Conservation (phyloP, 2,888 invertebrate genomes). For the Xanthia togata region DNA sequence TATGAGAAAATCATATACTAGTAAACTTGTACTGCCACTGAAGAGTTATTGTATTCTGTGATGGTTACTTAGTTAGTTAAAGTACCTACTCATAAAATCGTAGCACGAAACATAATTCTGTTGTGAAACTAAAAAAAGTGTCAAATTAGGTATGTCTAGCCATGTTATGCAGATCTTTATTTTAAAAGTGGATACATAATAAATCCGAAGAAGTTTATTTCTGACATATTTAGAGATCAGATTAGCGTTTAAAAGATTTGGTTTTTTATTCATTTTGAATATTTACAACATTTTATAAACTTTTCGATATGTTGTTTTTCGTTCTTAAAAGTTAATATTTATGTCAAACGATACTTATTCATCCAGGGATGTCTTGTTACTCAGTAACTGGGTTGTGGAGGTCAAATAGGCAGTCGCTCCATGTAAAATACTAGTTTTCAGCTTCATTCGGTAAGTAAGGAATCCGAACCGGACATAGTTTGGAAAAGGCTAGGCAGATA, state of each 20-base stretch:
- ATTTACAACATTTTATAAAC: background rate
- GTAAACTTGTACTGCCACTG: background rate
- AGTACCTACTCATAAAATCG: background rate
- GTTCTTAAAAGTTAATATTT: background rate
- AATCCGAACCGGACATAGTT: background rate
- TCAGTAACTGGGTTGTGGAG: background rate
- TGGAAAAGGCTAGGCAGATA: background rate
- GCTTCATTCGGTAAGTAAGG: background rate
- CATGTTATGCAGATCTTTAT: background rate
- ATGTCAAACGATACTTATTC: background rate
- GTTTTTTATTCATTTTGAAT: background rate
- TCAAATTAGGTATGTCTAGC: background rate
- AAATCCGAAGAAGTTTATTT: slow-evolving; percentile 7
- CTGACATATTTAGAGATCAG: slow-evolving; percentile 28
- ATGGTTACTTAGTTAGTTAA: background rate
- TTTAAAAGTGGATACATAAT: slow-evolving; percentile 12
- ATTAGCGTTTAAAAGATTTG: background rate
- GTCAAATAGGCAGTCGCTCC: no score
- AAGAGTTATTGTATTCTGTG: background rate
- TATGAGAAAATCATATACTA: background rate
- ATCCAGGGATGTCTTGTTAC: background rate
- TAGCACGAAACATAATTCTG: no score
- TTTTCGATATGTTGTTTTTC: background rate
- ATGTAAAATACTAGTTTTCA: background rate
- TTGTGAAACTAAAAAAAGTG: background rate